Evolutionary conservation across 2,888 invertebrate species (phyloP), one percentile per base, ranked within the genome.

Genomic region (Encarsia formosa): DNA sequence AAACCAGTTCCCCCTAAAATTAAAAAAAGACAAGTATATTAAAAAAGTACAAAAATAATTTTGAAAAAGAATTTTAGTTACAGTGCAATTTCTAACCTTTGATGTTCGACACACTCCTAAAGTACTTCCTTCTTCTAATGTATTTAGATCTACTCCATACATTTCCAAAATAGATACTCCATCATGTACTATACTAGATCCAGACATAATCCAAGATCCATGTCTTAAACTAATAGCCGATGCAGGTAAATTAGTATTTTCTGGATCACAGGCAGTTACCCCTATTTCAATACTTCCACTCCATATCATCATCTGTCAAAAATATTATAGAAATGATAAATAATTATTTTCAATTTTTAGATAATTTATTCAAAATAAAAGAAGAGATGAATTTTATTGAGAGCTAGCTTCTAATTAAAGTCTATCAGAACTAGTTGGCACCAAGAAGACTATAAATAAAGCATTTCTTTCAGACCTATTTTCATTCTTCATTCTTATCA

Each of bases 181-280:
- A 77, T 95, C 90, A 68, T 87, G 87, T 20, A 92, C 80, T 46
- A 96, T 83, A 32, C 90, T 88, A 59, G 84, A 86, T 22, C 91
- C 91, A 3, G 92, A 89, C 87, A 95, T 87, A 43, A 94, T 84
- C 95, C 94, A 96, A 57, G 91, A 87, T 58, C 88, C 87, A 66
- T 85, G 84, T 59, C 83, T 83, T 70, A 87, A 82, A 65, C 88
- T 88, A 11, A 86, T 86, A 8, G 91, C 89, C 68, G 87, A 88
- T 6, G 87, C 83, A 29, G 86, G 85, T 61, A 87, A 75, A 57
- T 84, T 84, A 56, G 86, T 75, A 42, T 79, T 78, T 44, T 83
- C 80, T 9, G 88, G 88, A 66, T 85, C 82, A 60, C 81, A 80
- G 44, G 83, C 79, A 6, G 87, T 87, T 13, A 88, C 83, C 19